phyloP scores from a whole-genome alignment of 2,797 vertebrate genomes.

The Gymnothorax reevesii region DNA sequence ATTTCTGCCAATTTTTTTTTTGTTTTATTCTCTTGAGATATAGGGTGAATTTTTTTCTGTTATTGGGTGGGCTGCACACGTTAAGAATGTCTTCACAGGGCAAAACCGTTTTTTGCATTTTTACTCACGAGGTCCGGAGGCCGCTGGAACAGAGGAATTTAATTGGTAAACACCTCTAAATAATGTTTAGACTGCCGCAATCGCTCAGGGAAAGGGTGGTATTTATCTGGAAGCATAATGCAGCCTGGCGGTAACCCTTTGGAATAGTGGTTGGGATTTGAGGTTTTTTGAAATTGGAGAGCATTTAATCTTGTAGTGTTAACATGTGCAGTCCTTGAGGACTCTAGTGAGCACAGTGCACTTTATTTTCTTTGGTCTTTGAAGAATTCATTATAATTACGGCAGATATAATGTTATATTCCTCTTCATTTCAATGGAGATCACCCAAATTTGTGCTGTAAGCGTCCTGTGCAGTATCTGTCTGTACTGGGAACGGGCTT shows the following conservation, averaged over 20 bases:
- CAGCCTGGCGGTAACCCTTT: not conserved
- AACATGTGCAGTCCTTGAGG: not conserved
- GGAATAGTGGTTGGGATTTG: not conserved
- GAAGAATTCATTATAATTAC: not conserved
- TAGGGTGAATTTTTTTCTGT: not conserved
- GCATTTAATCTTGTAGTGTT: not conserved
- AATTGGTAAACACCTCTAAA: slow-evolving; percentile 16
- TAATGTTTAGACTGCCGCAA: not conserved
- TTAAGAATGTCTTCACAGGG: not conserved
- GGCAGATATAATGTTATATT: too few species aligned
- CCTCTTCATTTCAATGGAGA: not conserved
- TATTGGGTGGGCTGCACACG: not conserved
- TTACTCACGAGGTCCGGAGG: not conserved
- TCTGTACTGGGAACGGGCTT: slow-evolving; percentile 48
- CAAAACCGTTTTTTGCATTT: not conserved
- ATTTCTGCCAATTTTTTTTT: not conserved
- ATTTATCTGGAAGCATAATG: not conserved
- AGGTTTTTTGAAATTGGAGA: not conserved
- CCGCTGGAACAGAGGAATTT: not conserved
- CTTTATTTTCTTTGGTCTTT: not conserved
- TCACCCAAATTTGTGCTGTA: not conserved
- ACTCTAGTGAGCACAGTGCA: not conserved
- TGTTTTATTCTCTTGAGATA: too few species aligned
- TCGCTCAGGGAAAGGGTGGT: not conserved
- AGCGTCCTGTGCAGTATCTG: slow-evolving; percentile 44